Evolutionary conservation across 2,797 vertebrate genomes (phyloP).

Genomic region (Coendou prehensilis): DNA sequence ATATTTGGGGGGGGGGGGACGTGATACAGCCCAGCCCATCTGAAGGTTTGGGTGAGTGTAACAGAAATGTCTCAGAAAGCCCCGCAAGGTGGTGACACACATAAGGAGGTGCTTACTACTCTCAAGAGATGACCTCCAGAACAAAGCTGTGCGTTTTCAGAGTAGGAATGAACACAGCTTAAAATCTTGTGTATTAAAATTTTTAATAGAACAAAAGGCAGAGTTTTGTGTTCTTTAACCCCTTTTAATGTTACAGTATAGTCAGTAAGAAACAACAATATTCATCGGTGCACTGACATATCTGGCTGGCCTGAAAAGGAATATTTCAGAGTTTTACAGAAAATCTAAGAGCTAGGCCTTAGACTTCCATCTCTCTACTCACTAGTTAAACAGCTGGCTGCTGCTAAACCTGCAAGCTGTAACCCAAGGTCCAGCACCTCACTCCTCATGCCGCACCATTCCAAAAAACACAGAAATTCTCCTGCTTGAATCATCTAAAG

Average conservation of each 20-base stretch:
- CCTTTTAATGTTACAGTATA: slow-evolving; percentile 20
- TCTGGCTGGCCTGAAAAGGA: slow-evolving; percentile 64
- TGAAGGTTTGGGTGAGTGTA: slow-evolving; percentile 18
- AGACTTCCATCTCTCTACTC: slow-evolving; percentile 40
- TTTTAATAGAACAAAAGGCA: slow-evolving; percentile 52
- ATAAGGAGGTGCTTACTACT: not conserved
- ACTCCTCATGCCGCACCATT: not conserved
- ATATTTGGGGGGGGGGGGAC: not conserved
- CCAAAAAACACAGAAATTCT: not conserved
- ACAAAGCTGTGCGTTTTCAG: slow-evolving; percentile 44
- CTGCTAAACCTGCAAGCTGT: slow-evolving; percentile 56
- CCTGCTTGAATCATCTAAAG: slow-evolving; percentile 18
- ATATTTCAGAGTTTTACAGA: slow-evolving; percentile 49
- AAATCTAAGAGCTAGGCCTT: slow-evolving; percentile 52
- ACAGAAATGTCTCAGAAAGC: not conserved
- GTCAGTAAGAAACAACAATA: slow-evolving; percentile 42
- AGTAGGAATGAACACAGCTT: slow-evolving; percentile 19
- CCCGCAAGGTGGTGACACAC: not conserved
- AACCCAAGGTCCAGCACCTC: slow-evolving; percentile 34
- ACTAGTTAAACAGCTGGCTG: slow-evolving; percentile 9
- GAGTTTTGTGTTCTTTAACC: slow-evolving; percentile 50
- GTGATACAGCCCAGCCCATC: not conserved
- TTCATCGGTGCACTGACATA: not conserved
- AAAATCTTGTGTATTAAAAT: slow-evolving; percentile 33
- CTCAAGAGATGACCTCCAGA: slow-evolving; percentile 28